A percentile compares a stretch with the other conserved stretches of the same genome.
Conservation (phyloP, 2,797 vertebrate species). For the Lepilemur ruficaudatus region DNA sequence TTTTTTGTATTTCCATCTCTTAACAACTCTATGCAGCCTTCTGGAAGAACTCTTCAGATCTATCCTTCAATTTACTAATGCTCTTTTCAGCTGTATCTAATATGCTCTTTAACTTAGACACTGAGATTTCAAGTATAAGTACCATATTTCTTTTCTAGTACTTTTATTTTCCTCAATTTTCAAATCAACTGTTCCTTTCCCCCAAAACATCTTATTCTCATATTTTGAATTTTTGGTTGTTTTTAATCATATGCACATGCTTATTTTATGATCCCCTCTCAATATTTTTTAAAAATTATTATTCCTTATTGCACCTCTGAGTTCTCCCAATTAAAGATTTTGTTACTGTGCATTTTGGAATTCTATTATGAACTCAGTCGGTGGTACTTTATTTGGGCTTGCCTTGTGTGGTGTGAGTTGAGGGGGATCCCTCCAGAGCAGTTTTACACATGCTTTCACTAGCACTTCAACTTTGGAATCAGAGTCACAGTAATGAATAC, state of each 20-base stretch:
- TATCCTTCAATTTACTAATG: background rate
- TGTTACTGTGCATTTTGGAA: background rate
- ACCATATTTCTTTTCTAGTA: background rate
- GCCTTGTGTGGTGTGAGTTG: fast-evolving
- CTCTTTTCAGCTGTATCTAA: background rate
- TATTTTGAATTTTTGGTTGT: background rate
- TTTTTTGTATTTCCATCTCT: background rate
- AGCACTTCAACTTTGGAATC: background rate
- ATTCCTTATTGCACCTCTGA: background rate
- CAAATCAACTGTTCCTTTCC: background rate
- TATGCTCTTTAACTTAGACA: background rate
- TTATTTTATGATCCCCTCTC: background rate
- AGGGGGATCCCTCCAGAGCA: background rate
- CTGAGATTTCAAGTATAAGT: background rate
- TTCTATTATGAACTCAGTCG: background rate
- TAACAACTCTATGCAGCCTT: background rate
- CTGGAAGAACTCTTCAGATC: background rate
- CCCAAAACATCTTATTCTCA: background rate
- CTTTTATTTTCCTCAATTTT: background rate
- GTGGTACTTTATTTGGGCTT: background rate
- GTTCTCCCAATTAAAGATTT: background rate
- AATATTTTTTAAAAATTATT: background rate
- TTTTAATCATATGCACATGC: background rate
- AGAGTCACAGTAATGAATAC: background rate
- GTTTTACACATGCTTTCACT: background rate